Evolutionary conservation across 2,113 vertebrate species (phyloP).

Genomic region (Otocyon megalotis): DNA sequence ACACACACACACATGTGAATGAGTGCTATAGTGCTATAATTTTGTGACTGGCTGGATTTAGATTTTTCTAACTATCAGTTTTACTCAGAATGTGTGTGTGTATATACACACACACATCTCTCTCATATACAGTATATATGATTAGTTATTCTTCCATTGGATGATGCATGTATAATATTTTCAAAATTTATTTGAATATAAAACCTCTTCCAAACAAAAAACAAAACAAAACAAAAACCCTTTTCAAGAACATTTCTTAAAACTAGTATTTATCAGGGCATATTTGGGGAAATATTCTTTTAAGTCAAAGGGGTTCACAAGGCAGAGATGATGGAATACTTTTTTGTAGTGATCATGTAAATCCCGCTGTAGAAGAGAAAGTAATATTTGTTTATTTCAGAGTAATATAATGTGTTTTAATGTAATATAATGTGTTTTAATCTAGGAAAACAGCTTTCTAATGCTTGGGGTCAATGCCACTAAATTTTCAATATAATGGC

Average conservation of each 20-base stretch:
- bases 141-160: not conserved
- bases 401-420: not conserved
- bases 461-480: not conserved
- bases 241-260: not conserved
- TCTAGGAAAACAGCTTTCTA: not conserved
- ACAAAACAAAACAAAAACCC: not conserved
- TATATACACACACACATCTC: not conserved
- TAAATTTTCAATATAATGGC: not conserved
- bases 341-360: not conserved
- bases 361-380: not conserved
- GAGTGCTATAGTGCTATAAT: not conserved
- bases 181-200: not conserved
- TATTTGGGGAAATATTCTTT: not conserved
- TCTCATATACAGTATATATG: not conserved
- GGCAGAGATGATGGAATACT: not conserved
- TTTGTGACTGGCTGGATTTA: not conserved
- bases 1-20: not conserved
- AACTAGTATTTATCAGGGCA: not conserved
- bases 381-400: not conserved
- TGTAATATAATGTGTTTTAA: not conserved
- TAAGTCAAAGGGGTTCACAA: not conserved
- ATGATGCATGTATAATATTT: not conserved
- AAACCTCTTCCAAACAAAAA: not conserved
- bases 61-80: not conserved
- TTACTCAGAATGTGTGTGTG: not conserved